phyloP scores from a whole-genome alignment of 2,113 vertebrate genomes.

The Scatophagus argus region DNA sequence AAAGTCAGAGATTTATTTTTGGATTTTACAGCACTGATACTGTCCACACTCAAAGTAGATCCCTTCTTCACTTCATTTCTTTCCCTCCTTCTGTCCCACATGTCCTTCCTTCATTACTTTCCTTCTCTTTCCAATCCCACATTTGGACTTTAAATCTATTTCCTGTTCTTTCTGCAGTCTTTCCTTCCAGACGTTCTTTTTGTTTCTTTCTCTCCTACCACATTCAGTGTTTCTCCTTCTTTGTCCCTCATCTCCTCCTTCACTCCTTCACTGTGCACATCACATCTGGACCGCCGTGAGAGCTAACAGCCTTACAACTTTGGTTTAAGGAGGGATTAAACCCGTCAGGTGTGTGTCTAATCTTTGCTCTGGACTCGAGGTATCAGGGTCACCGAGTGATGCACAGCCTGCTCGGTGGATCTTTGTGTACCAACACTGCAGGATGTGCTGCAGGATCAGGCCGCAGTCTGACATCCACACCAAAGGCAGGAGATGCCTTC shows the following conservation, averaged over 20 bases:
- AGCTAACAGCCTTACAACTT: conserved; percentile 24
- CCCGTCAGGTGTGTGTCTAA: conserved; percentile 39
- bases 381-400: conserved; percentile 22
- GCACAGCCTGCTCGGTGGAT: not conserved
- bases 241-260: not conserved
- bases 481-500: not conserved
- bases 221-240: not conserved
- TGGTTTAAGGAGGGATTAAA: conserved; percentile 36
- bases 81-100: not conserved
- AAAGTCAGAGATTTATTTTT: not conserved
- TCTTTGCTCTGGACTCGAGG: conserved; percentile 18
- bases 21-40: not conserved
- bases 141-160: not conserved
- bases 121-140: not conserved
- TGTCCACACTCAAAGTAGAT: not conserved
- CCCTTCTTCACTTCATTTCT: not conserved
- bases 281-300: not conserved
- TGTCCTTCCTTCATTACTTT: not conserved
- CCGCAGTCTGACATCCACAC: not conserved
- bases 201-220: not conserved
- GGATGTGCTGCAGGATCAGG: not conserved
- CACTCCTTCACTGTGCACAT: not conserved
- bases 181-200: no score
- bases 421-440: not conserved
- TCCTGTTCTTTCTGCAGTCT: no score